These are phyloP conservation scores for Apodemia mormo DNA, from an alignment of 2,888 invertebrate species.

Conservation along the genomic window DNA sequence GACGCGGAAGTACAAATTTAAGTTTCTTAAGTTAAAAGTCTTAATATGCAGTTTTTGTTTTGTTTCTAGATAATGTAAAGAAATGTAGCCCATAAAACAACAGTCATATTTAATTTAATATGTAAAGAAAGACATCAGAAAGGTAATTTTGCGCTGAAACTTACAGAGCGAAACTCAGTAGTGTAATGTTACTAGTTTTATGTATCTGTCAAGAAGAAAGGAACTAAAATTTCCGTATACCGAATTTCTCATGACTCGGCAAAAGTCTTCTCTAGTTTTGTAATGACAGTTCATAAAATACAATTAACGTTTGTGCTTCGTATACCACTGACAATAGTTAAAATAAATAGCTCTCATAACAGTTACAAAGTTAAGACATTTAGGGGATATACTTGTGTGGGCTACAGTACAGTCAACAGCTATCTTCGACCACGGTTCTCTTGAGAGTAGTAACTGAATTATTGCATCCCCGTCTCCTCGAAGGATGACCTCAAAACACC, in stretches of 20 bases:
- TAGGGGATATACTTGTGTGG: background rate
- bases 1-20: no score
- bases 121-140: background rate
- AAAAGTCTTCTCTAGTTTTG: conserved; percentile 7
- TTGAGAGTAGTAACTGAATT: conserved; percentile 50
- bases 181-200: background rate
- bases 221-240: background rate
- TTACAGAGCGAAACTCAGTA: background rate
- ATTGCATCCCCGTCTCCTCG: conserved; percentile 43
- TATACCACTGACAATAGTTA: conserved; percentile 13
- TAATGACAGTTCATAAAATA: conserved; percentile 14
- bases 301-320: background rate
- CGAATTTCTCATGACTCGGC: background rate
- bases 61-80: no score
- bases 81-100: no score
- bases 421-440: conserved; percentile 35
- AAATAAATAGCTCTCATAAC: conserved; percentile 9
- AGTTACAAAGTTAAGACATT: conserved; percentile 9
- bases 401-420: background rate
- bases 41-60: no score
- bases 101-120: no score
- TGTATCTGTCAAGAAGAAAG: background rate
- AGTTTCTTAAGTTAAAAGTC: no score
- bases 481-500: conserved; percentile 36
- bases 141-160: background rate